Base-by-base conservation (phyloP, 2,888 invertebrate genomes). In the Apamea epomidion region DNA sequence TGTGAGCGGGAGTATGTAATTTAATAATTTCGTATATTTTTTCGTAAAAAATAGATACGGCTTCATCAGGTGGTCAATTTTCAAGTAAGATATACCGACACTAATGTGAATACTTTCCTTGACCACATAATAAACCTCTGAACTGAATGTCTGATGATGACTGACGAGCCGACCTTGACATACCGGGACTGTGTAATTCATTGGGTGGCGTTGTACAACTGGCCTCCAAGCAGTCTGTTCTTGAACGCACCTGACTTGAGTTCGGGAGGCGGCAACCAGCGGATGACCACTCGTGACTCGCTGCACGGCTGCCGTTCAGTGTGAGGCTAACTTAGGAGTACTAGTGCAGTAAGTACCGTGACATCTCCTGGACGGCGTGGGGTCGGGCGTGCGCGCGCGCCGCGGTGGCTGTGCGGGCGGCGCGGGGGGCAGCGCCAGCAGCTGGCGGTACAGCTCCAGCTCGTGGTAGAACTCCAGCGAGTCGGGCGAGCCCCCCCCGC, bases 381-480 rank as follows among this genome's bases (percentile, higher is more conserved):
- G 87, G 58, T 87, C 87, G 32, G 91, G 90, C 10, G 92, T 85
- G 89, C 88, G 90, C 82, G 91, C 85, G 84, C 90, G 90, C 73
- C 85, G 74, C n/a, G 21, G 65, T 2, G 60, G 25, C 16, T 42
- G 77, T 7, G 51, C 45, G 42, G 67, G 37, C 12, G 54, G n/a
- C 62, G 65, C 81, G 64, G 84, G 82, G 68, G 92, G 93, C 89
- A 95, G 91, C 75, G 95, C 95, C 88, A 96, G 92, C 91, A 96
- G 92, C 93, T 95, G 95, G 51, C 95, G 94, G 93, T 95, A 96
- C 89, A 96, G 92, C 91, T 96, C 96, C 76, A 96, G 92, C 93
- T 96, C 96, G 93, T 96, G 96, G 93, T 96, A 96, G 93, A 95
- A 96, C 91, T 95, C 95, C 76, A 91, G 91, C 74, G 93, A 93